Base-by-base conservation (phyloP, 2,113 vertebrate genomes). In the Spea multiplicata region DNA sequence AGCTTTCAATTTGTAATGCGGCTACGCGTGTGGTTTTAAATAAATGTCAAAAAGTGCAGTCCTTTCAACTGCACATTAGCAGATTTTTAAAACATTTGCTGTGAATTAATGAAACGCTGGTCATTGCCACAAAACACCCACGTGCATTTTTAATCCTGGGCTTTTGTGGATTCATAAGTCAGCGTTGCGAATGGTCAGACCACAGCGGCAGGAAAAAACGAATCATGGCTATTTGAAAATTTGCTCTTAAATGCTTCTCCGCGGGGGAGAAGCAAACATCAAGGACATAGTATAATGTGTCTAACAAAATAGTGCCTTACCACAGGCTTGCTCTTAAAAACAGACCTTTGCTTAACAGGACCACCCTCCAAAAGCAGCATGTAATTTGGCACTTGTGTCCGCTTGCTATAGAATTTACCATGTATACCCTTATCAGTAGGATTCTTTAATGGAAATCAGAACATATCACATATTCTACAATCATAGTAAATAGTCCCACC, bases 191-290 rank as follows among this genome's bases (percentile, higher is more conserved):
- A 66, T 73, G 17, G 52, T 67, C 57, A 55, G 12, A 16, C 7
- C 9, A 14, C 12, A 48, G 30, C 48, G 65, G 6, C 46, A 73
- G 71, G 45, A 67, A 73, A 62, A 62, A 8, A 16, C 5, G 6
- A 73, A 66, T 73, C 69, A 66, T 53, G 52, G 45, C n/a, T 72
- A 50, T 44, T 9, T 8, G n/a, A 13, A 59, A 73, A 55, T 73
- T 46, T 47, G 44, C 77, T 79, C n/a, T 8, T 55, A 73, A 73
- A 57, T 55, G 44, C 6, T 57, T 48, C 50, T 61, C 70, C n/a
- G 50, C 12, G 8, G 64, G 71, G 64, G n/a, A 73, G 66, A 67
- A 79, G 8, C 70, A 48, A 48, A 70, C 75, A 70, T 71, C 66
- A 77, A 70, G 17, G 17, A 44, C 10, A 14, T 73, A 71, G 76